A percentile compares a stretch with the other conserved stretches of the same genome.
phyloP scores from a whole-genome alignment of 2,888 invertebrate genomes.

The Hipparchia sbordonii region DNA sequence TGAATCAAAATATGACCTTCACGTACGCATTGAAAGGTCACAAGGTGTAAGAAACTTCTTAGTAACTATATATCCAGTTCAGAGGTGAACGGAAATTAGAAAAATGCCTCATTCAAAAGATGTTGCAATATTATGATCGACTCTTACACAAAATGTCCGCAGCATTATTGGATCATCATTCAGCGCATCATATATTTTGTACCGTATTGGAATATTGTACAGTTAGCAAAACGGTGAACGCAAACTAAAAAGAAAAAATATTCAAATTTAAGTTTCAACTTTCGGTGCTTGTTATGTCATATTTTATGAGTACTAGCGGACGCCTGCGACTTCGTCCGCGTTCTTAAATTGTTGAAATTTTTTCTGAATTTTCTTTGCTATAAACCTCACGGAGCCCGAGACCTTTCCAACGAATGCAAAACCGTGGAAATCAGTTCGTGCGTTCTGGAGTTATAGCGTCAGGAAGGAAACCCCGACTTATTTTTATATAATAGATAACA shows the following conservation, averaged over 20 bases:
- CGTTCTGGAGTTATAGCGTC: too few relatives aligned
- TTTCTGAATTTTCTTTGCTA: too few relatives aligned
- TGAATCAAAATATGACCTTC: not conserved
- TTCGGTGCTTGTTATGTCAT: too few relatives aligned
- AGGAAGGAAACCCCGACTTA: too few relatives aligned
- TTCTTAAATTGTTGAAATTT: too few relatives aligned
- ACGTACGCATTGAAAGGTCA: not conserved
- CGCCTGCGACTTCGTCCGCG: too few relatives aligned
- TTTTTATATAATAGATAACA: too few relatives aligned
- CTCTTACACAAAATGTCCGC: conserved; percentile 24
- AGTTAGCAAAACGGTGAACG: conserved; percentile 4
- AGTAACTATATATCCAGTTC: conserved; percentile 49
- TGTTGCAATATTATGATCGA: conserved; percentile 15
- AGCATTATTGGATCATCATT: conserved; percentile 21
- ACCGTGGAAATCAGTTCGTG: too few relatives aligned
- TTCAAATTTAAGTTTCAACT: too few relatives aligned
- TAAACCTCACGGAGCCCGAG: too few relatives aligned
- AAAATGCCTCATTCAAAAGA: conserved; percentile 10
- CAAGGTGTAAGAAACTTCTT: not conserved
- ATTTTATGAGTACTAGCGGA: too few relatives aligned
- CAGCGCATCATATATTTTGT: conserved; percentile 14
- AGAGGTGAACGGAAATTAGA: conserved; percentile 63
- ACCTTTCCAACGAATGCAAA: too few relatives aligned
- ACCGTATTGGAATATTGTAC: conserved; percentile 19
- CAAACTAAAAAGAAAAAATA: not conserved